These are phyloP conservation scores for Folsomia candida DNA, from an alignment of 2,888 invertebrate species.

Conservation along the genomic window DNA sequence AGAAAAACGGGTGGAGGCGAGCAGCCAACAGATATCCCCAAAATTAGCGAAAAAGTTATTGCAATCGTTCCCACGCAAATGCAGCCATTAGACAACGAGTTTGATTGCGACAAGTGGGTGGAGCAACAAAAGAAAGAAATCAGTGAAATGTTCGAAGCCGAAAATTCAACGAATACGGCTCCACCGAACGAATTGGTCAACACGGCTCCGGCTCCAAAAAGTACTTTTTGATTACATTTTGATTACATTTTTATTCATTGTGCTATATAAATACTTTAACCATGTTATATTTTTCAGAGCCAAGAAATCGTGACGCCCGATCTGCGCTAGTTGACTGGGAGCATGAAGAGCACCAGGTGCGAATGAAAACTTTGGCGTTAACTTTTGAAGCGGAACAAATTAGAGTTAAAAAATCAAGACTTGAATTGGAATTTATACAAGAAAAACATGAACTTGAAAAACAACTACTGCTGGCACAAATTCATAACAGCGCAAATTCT, in stretches of 20 bases:
- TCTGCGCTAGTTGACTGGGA: neutral
- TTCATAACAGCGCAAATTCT: too few species aligned
- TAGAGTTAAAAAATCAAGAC: neutral
- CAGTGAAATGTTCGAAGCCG: neutral
- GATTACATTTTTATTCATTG: neutral
- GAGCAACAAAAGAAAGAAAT: too few species aligned
- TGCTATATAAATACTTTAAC: neutral
- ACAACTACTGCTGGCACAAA: neutral
- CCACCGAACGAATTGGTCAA: neutral
- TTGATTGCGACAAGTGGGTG: neutral
- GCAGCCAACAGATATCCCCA: neutral
- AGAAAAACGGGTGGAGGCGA: neutral
- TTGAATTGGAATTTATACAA: neutral
- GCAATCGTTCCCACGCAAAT: neutral
- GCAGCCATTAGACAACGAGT: neutral
- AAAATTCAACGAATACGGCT: too few species aligned
- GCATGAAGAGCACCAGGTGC: neutral
- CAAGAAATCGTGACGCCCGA: neutral
- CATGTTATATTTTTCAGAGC: neutral
- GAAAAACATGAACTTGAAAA: neutral
- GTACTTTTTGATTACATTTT: neutral
- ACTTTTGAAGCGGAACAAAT: neutral
- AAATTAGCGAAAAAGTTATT: neutral
- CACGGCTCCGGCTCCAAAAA: neutral
- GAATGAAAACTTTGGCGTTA: neutral